Conservation (phyloP, 2,888 invertebrate species). For the Polylopha cassiicola region DNA sequence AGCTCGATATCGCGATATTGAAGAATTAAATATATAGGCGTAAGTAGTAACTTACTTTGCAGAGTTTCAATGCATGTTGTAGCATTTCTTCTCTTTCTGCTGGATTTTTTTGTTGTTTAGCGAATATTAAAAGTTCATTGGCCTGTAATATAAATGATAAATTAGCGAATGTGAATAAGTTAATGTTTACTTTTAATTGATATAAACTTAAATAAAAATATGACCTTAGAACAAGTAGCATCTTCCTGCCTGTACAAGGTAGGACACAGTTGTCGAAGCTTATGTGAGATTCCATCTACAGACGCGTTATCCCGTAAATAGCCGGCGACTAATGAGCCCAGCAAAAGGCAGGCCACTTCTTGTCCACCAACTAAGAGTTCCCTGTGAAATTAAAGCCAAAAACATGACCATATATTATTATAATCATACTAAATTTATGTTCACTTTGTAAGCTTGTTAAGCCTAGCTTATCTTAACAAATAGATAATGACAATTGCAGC, state of each 20-base stretch:
- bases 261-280: slow-evolving; percentile 93
- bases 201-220: too few relatives aligned
- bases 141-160: slow-evolving; percentile 78
- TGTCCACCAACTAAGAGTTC: slow-evolving; percentile 88
- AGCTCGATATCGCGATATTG: neutral
- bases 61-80: slow-evolving; percentile 87
- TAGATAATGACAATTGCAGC: too few relatives aligned
- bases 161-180: neutral
- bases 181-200: neutral
- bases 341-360: slow-evolving; percentile 80
- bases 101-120: slow-evolving; percentile 83
- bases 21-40: neutral
- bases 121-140: slow-evolving; percentile 91
- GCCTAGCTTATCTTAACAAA: too few relatives aligned
- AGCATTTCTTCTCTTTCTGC: slow-evolving; percentile 87
- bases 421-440: too few relatives aligned
- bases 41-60: slow-evolving; percentile 77
- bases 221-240: slow-evolving; percentile 95
- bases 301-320: slow-evolving; percentile 97
- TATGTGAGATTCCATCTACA: slow-evolving; percentile 92
- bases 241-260: slow-evolving; percentile 96
- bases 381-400: slow-evolving; percentile 47
- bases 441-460: too few relatives aligned
- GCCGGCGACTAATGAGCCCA: slow-evolving; percentile 90
- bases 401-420: too few relatives aligned